Conservation (phyloP, 2,797 vertebrate genomes). For the Gambelia wislizenii region DNA sequence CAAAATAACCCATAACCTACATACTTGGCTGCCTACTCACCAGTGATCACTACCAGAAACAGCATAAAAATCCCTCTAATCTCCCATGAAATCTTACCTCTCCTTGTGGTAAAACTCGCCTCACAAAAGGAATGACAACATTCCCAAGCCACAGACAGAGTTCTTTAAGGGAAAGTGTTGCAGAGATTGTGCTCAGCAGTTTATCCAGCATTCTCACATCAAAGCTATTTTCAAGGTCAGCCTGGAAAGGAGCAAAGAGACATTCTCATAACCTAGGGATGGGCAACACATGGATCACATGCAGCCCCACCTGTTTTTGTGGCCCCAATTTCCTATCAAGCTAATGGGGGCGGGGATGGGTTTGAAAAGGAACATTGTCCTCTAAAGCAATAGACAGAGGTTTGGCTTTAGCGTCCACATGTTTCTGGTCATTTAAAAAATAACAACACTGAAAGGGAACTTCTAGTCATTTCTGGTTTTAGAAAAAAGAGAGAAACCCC, state of each 20-base stretch:
- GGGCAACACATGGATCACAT: too few species aligned
- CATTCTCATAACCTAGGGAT: background rate
- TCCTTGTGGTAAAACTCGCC: conserved; percentile 85
- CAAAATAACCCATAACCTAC: background rate
- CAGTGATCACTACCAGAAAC: background rate
- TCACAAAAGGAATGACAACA: conserved; percentile 90
- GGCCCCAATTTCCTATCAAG: too few species aligned
- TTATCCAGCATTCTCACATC: conserved; percentile 84
- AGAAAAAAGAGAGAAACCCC: too few species aligned
- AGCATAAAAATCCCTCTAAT: too few species aligned
- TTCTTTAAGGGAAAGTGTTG: conserved; percentile 82
- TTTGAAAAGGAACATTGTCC: background rate
- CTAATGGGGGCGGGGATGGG: too few species aligned
- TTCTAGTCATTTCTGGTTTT: too few species aligned
- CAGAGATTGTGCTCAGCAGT: conserved; percentile 85
- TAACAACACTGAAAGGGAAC: too few species aligned
- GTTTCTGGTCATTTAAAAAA: too few species aligned
- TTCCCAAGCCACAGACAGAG: conserved; percentile 91
- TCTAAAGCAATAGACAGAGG: too few species aligned
- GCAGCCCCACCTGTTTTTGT: too few species aligned
- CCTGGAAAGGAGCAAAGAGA: conserved; percentile 77
- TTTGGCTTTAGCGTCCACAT: too few species aligned
- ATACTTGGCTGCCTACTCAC: background rate
- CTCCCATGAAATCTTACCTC: conserved; percentile 79
- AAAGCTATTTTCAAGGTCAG: conserved; percentile 86